Conservation (phyloP, 2,888 invertebrate genomes). For the Chymomyza procnemis region DNA sequence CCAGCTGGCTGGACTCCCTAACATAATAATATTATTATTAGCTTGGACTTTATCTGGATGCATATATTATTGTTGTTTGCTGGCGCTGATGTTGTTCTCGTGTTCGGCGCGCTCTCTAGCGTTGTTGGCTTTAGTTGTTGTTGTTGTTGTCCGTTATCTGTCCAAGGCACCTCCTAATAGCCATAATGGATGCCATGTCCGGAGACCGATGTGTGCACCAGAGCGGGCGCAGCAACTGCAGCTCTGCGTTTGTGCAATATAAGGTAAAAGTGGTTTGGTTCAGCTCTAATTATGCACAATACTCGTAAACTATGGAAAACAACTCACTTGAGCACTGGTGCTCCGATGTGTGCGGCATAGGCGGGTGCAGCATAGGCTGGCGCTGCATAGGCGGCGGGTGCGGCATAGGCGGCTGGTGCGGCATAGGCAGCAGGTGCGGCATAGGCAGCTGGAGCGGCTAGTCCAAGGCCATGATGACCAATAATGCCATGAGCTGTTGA, state of each 20-base stretch:
- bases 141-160: slow-evolving; percentile 11
- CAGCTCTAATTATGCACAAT: background rate
- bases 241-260: slow-evolving; percentile 54
- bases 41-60: slow-evolving; percentile 3
- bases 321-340: slow-evolving; percentile 76
- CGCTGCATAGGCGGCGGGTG: background rate
- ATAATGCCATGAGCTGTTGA: background rate
- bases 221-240: slow-evolving; percentile 76
- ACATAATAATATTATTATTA: background rate
- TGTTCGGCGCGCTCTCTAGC: slow-evolving; percentile 20
- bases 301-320: background rate
- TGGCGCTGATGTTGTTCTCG: slow-evolving; percentile 35
- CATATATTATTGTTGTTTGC: background rate
- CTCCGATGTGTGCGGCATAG: slow-evolving; percentile 68
- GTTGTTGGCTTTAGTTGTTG: slow-evolving; percentile 25
- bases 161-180: slow-evolving; percentile 64
- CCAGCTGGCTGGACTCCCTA: background rate
- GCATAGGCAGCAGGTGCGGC: slow-evolving; percentile 42
- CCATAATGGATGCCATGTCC: slow-evolving; percentile 78
- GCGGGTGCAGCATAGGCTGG: slow-evolving; percentile 44
- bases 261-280: background rate
- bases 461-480: slow-evolving; percentile 62
- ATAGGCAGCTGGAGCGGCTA: slow-evolving; percentile 52
- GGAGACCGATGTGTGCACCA: slow-evolving; percentile 77
- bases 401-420: slow-evolving; percentile 30